Evolutionary conservation across 2,888 invertebrate species (phyloP), one percentile per base, ranked within the genome.

Genomic region (Incurvaria masculella): DNA sequence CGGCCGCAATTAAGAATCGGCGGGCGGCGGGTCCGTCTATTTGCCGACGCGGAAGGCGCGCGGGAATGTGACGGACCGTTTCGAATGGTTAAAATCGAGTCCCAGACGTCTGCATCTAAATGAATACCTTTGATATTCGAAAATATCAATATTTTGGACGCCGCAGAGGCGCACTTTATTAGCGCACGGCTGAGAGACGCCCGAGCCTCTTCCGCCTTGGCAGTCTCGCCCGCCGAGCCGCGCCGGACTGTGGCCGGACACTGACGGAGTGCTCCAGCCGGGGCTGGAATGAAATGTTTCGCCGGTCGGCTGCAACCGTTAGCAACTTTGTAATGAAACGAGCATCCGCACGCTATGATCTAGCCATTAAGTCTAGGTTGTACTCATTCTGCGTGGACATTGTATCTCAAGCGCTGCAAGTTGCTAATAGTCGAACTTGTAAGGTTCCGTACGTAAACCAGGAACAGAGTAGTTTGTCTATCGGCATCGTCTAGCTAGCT

Each of bases 61-160:
- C 33, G 33, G 33, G 33, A 33, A 33, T 33, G 33, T 33, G 66
- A 69, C 65, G 71, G 69, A 62, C 66, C 65, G 71, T 60, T 70
- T 68, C 75, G 73, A 69, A 70, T 69, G 74, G 72, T 58, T 72
- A 69, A 69, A n/a, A 42, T 44, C 41, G 43, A 33, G 45, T 38
- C 70, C 70, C 69, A 66, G 72, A 60, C 63, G 60, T 56, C 61
- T 59, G 59, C 61, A 65, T 66, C 70, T 75, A 72, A 72, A 74
- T 74, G 75, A 72, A 74, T 72, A 68, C 68, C 72, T 76, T 75
- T 72, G 69, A 71, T 75, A 76, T 74, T 71, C 65, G 59, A 72
- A 33, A 74, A 70, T 73, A 74, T 72, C 74, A 74, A 74, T 72
- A 74, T 70, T 72, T 74, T 71, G 68, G 65, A n/a, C n/a, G n/a